Conservation (phyloP, 2,888 invertebrate species). For the Cenopis cana region DNA sequence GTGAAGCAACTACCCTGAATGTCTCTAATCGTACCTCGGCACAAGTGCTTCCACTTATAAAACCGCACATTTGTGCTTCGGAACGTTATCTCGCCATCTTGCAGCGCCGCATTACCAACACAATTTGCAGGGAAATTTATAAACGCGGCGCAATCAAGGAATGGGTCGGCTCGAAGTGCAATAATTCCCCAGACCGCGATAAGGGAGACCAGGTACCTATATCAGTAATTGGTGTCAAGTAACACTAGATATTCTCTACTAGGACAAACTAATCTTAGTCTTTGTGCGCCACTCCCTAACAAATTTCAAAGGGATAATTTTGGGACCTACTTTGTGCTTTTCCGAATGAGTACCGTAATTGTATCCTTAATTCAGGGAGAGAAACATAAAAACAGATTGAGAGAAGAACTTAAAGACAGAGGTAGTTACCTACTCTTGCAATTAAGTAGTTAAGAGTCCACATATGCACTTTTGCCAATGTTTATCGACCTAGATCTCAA, state of each 20-base stretch:
- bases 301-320: not conserved
- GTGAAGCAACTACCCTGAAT: constrained; percentile 26
- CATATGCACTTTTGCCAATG: too few species aligned
- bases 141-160: constrained; percentile 30
- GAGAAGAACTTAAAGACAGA: too few species aligned
- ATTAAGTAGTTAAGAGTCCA: too few species aligned
- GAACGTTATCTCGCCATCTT: constrained; percentile 49
- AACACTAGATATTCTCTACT: not conserved
- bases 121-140: constrained; percentile 41
- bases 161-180: constrained; percentile 18
- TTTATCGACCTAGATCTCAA: too few species aligned
- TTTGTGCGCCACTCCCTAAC: not conserved
- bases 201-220: constrained; percentile 5
- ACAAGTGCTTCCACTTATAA: constrained; percentile 49
- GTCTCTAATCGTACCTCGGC: constrained; percentile 13
- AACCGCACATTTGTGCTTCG: constrained; percentile 48
- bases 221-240: constrained; percentile 18
- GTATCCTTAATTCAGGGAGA: not conserved
- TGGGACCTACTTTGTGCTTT: too few species aligned
- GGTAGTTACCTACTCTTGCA: too few species aligned
- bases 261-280: not conserved
- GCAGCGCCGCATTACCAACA: constrained; percentile 44
- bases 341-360: too few species aligned
- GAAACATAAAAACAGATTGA: not conserved
- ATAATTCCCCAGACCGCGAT: constrained; percentile 17